These are phyloP conservation scores for Gasterosteus nipponicus DNA, from an alignment of 2,113 vertebrate species.

Conservation along the genomic window DNA sequence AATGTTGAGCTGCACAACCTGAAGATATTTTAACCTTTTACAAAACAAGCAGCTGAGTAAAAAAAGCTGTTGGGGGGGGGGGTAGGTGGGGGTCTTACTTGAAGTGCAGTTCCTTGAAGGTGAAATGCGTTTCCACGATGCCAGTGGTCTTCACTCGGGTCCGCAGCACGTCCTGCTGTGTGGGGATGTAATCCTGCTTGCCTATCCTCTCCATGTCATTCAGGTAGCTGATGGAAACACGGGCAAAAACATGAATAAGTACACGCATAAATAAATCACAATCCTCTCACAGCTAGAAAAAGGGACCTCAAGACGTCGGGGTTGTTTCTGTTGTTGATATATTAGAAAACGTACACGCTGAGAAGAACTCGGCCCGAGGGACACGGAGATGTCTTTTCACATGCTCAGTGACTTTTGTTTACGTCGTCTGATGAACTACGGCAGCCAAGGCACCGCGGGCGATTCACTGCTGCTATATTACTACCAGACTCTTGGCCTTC, in stretches of 20 bases:
- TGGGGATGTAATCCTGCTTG: constrained; percentile 93
- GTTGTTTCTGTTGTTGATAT: neutral
- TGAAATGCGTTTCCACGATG: constrained; percentile 98
- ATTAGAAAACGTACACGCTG: neutral
- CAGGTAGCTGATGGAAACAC: constrained; percentile 78
- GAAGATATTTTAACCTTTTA: neutral
- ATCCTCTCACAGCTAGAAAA: neutral
- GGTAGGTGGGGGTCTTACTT: constrained; percentile 83
- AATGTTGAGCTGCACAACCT: neutral
- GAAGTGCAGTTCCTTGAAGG: constrained; percentile 99
- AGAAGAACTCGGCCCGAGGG: neutral
- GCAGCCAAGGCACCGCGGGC: neutral
- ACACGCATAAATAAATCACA: neutral
- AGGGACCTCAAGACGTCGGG: neutral
- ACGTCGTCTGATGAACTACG: neutral
- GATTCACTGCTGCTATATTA: constrained; percentile 22
- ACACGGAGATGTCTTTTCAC: neutral
- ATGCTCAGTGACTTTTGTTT: constrained; percentile 1
- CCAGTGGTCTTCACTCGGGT: constrained; percentile 98
- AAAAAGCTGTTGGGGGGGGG: neutral
- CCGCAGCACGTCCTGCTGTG: constrained; percentile 95
- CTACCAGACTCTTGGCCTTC: neutral
- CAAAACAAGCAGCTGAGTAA: neutral
- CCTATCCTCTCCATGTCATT: constrained; percentile 92
- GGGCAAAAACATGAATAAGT: constrained; percentile 27